These are phyloP conservation scores for Drosophila macrospina DNA, from an alignment of 2,888 invertebrate species.

Conservation along the genomic window DNA sequence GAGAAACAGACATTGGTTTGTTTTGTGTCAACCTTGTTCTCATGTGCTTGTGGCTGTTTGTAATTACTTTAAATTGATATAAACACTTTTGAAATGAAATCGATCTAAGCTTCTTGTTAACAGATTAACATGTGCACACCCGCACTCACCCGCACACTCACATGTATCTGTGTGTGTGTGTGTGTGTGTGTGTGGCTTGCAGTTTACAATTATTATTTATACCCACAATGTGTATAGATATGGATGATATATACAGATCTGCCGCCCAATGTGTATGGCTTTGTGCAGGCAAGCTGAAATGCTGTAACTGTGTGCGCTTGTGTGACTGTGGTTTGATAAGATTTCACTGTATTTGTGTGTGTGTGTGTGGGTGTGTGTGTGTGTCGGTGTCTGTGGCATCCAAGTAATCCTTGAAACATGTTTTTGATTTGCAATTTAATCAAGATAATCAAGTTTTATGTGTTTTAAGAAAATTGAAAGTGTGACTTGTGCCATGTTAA, in stretches of 20 bases:
- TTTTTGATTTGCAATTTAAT: constrained; percentile 82
- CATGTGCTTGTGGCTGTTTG: constrained; percentile 76
- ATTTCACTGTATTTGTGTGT: constrained; percentile 25
- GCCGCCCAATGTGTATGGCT: constrained; percentile 29
- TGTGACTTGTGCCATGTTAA: constrained; percentile 73
- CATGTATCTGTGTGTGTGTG: too few relatives aligned
- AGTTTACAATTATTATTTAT: constrained; percentile 79
- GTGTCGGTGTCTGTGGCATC: constrained; percentile 41
- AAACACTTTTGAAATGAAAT: constrained; percentile 81
- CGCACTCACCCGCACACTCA: constrained; percentile 17
- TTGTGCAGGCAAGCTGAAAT: constrained; percentile 36
- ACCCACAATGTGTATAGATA: constrained; percentile 60
- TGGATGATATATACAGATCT: constrained; percentile 44
- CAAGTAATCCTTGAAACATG: constrained; percentile 81
- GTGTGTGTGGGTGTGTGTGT: constrained; percentile 34
- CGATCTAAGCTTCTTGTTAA: constrained; percentile 82
- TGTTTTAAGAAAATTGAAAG: constrained; percentile 81
- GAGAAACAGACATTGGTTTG: constrained; percentile 39
- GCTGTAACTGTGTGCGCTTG: constrained; percentile 9
- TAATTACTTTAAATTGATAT: constrained; percentile 82
- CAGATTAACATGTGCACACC: constrained; percentile 72
- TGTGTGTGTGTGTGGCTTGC: constrained; percentile 52
- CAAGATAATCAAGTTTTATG: constrained; percentile 82
- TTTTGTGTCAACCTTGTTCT: constrained; percentile 46
- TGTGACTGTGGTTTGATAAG: constrained; percentile 67